Base-by-base conservation (phyloP, 2,797 vertebrate genomes). In the Myiothlypis coronata region DNA sequence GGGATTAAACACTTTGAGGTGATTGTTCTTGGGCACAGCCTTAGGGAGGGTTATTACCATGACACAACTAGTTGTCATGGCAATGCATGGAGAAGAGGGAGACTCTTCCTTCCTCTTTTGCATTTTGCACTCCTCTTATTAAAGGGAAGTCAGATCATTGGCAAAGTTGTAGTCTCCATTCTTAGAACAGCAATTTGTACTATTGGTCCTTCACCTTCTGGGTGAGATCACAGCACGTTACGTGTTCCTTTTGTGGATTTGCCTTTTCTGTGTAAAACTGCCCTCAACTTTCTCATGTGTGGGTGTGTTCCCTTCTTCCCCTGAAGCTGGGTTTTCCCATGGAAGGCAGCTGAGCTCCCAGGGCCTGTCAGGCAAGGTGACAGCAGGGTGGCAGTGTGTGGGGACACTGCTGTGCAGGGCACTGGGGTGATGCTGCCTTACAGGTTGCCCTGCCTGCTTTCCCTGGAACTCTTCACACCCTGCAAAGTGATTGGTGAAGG, bases 1-100 rank as follows among this genome's bases (percentile, higher is more conserved):
- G 83, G 85, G 89, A 96, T 97, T 97, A 96, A 94, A 71, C 90
- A 93, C 92, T 97, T 96, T 37, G 94, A 95, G 92, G 90, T 92
- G 86, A 95, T 96, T 96, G 86, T 96, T 94, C 94, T 93, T 94
- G 83, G 88, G 55, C 56, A 27, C 55, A 87, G 90, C 89, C 88
- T 96, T 84, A 41, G 93, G 87, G 69, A 95, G 87, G 79, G 94
- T 97, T 95, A 94, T 96, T 97, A 80, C 91, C 89, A 70, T 96
- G 85, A 88, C 96, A 96, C 83, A 94, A 67, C 80, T 55, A 71
- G 96, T 97, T 97, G 94, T 97, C 96, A 95, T 96, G 95, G 95
- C 90, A 94, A 97, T 96, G 65, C 83, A 27, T 68, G 87, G 87
- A 78, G 92, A 91, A 89, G 70, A 75, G 80, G 95, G 96, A 93